These are phyloP conservation scores for Charanyca ferruginea DNA, from an alignment of 2,888 invertebrate genomes.

Conservation along the genomic window DNA sequence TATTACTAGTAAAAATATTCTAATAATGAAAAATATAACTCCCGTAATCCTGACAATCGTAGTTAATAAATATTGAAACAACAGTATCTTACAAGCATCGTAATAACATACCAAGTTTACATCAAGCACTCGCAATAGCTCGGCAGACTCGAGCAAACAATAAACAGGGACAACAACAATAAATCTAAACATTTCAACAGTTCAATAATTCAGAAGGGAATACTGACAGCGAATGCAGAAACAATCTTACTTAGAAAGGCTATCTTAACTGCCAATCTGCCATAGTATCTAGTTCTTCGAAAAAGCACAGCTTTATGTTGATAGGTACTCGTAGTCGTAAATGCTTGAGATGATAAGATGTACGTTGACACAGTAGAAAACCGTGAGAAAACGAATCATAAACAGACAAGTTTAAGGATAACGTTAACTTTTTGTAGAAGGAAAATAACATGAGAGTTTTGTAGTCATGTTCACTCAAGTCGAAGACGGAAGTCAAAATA, in stretches of 20 bases:
- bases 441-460: slow-evolving; percentile 10
- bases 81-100: slow-evolving; percentile 32
- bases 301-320: slow-evolving; percentile 39
- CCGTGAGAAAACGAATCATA: slow-evolving; percentile 51
- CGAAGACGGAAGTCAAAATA: background rate
- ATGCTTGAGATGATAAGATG: slow-evolving; percentile 42
- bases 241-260: slow-evolving; percentile 47
- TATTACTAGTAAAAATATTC: no score
- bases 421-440: slow-evolving; percentile 13
- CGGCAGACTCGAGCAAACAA: slow-evolving; percentile 46
- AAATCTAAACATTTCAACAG: slow-evolving; percentile 54
- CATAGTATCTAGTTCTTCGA: slow-evolving; percentile 46
- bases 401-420: slow-evolving; percentile 30
- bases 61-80: slow-evolving; percentile 27
- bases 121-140: slow-evolving; percentile 40
- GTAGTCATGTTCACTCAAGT: background rate
- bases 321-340: slow-evolving; percentile 41
- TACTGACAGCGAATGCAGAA: slow-evolving; percentile 38
- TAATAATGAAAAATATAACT: background rate
- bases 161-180: slow-evolving; percentile 37
- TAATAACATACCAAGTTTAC: slow-evolving; percentile 49
- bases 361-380: slow-evolving; percentile 26
- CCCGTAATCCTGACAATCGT: slow-evolving; percentile 1
- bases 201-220: slow-evolving; percentile 53
- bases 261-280: slow-evolving; percentile 47